A percentile compares a stretch with the other conserved stretches of the same genome.
Conservation (phyloP, 1,140 invertebrate species). For the Zaprionus lachaisei region DNA sequence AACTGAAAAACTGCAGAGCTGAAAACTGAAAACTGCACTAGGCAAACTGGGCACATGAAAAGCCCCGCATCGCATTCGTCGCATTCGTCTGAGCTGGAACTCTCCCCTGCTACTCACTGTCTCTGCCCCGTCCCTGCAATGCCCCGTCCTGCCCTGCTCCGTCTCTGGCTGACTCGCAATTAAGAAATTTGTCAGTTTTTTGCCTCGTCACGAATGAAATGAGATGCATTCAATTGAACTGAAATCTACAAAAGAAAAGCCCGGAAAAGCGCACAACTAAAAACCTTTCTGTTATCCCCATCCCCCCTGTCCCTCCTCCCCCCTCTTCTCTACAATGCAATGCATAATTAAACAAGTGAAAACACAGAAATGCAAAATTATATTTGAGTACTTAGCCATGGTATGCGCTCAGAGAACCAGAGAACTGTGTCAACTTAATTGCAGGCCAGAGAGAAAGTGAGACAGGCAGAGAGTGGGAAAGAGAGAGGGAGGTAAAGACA, state of each 20-base stretch:
- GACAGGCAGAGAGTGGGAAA: neutral
- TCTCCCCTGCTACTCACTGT: neutral
- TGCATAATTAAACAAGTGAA: constrained; percentile 15
- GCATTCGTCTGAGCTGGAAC: neutral
- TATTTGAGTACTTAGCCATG: constrained; percentile 3
- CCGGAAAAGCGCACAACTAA: constrained; percentile 45
- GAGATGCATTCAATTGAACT: constrained; percentile 79
- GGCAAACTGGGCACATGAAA: constrained; percentile 50
- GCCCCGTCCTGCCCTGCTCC: neutral
- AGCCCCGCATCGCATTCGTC: constrained; percentile 20
- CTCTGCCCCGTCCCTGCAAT: neutral
- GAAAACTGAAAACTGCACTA: neutral
- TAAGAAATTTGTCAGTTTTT: constrained; percentile 77
- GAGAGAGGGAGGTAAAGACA: neutral
- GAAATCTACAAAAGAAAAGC: constrained; percentile 37
- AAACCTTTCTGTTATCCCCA: neutral
- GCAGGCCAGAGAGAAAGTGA: neutral
- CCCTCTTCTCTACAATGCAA: neutral
- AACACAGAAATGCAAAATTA: constrained; percentile 8
- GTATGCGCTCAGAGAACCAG: neutral
- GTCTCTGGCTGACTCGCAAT: constrained; percentile 59
- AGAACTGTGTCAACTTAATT: constrained; percentile 10
- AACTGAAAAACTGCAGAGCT: neutral
- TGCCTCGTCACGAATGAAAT: constrained; percentile 63
- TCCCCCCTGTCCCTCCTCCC: neutral